Conservation (phyloP, 2,113 vertebrate species). For the Sardina pilchardus region DNA sequence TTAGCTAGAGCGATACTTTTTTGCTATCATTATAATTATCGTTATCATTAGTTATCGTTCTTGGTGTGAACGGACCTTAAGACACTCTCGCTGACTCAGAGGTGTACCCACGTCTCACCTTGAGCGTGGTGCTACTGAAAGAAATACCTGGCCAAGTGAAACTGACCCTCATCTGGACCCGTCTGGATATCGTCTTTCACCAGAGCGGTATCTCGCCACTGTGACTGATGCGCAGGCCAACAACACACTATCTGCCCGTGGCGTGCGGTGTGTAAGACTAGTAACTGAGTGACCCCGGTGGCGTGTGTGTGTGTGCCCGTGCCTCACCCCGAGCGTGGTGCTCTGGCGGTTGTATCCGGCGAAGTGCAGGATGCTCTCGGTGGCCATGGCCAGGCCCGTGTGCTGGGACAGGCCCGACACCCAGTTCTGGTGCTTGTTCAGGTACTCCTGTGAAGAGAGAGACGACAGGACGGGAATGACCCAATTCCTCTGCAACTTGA, state of each 20-base stretch:
- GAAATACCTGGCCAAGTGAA: too few relatives aligned
- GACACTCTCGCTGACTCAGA: background rate
- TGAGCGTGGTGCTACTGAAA: conserved; percentile 82
- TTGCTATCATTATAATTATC: too few relatives aligned
- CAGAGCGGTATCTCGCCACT: too few relatives aligned
- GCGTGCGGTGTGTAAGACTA: background rate
- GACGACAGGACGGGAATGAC: background rate
- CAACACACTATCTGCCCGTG: too few relatives aligned
- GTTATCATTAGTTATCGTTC: too few relatives aligned
- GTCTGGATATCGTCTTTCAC: too few relatives aligned
- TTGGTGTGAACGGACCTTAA: too few relatives aligned
- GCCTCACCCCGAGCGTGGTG: conserved; percentile 89
- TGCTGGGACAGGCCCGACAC: conserved; percentile 95
- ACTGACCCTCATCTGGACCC: too few relatives aligned
- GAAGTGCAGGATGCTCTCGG: conserved; percentile 93
- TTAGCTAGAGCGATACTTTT: too few relatives aligned
- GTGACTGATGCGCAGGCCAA: too few relatives aligned
- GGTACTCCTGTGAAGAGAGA: conserved; percentile 81
- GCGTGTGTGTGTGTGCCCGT: background rate
- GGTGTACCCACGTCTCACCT: conserved; percentile 69
- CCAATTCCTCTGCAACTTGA: background rate
- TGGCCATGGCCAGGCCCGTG: conserved; percentile 98
- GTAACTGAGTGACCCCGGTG: background rate
- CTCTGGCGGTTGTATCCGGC: conserved; percentile 95
- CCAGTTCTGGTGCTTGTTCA: conserved; percentile 99